A percentile compares a stretch with the other conserved stretches of the same genome.
These are phyloP conservation scores for Anorthoa munda DNA, from an alignment of 2,888 invertebrate genomes.

Conservation along the genomic window DNA sequence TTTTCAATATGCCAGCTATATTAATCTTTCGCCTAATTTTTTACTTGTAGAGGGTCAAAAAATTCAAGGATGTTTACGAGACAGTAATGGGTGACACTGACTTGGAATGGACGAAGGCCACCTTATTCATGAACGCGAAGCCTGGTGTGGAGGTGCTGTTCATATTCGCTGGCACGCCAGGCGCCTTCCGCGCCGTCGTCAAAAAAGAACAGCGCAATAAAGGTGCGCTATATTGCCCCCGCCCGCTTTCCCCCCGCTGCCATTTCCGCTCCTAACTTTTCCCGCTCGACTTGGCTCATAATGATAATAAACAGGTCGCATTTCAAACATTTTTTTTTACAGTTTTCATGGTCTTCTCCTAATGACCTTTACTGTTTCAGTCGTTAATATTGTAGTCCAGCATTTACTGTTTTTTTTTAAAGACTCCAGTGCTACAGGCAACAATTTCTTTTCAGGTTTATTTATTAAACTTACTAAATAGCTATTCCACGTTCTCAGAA, in stretches of 20 bases:
- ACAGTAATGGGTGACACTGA: conserved; percentile 70
- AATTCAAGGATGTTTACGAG: conserved; percentile 75
- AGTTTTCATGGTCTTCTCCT: conserved; percentile 77
- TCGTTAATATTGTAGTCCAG: conserved; percentile 65
- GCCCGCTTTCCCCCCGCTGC: conserved; percentile 72
- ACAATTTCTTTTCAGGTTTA: conserved; percentile 6
- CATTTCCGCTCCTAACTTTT: conserved; percentile 88
- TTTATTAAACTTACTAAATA: conserved; percentile 20
- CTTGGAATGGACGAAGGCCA: conserved; percentile 80
- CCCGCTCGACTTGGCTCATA: conserved; percentile 83
- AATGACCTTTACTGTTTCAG: conserved; percentile 81
- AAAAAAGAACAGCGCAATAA: conserved; percentile 78
- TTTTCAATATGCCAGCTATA: neutral
- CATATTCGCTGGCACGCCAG: conserved; percentile 76
- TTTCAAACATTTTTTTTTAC: conserved; percentile 81
- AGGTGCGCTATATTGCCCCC: conserved; percentile 77
- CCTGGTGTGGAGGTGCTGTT: conserved; percentile 79
- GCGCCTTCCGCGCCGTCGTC: conserved; percentile 80
- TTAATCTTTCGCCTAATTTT: neutral
- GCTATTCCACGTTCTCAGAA: conserved; percentile 4
- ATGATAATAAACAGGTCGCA: conserved; percentile 87
- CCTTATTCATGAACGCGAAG: conserved; percentile 82
- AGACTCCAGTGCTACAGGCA: neutral
- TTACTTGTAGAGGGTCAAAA: conserved; percentile 74
- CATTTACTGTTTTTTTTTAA: conserved; percentile 15